A percentile compares a stretch with the other conserved stretches of the same genome.
phyloP scores from a whole-genome alignment of 2,888 invertebrate genomes.

The Cryptocephalus primarius region DNA sequence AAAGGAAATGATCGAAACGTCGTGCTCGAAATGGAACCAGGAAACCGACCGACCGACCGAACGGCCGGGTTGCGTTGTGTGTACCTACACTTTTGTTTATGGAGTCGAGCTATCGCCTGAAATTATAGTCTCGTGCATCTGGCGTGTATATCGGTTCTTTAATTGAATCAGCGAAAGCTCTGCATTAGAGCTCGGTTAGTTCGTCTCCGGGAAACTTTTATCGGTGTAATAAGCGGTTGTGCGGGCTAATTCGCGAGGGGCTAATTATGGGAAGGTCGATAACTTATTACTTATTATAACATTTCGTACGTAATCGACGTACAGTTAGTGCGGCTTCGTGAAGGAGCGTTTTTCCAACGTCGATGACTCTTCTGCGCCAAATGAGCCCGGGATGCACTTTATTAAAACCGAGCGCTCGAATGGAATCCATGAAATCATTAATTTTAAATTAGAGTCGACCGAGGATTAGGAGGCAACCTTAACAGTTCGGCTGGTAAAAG shows the following conservation, averaged over 20 bases:
- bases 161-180: constrained; percentile 28
- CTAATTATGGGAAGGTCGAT: constrained; percentile 18
- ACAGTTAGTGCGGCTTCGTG: neutral
- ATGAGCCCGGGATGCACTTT: too few relatives aligned
- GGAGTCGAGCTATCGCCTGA: constrained; percentile 21
- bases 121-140: constrained; percentile 29
- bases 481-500: too few relatives aligned
- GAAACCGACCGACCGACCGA: constrained; percentile 23
- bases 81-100: constrained; percentile 23
- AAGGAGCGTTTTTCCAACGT: too few relatives aligned
- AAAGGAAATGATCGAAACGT: constrained; percentile 20
- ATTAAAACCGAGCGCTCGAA: too few relatives aligned
- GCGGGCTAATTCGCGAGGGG: constrained; percentile 18
- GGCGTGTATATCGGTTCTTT: constrained; percentile 25
- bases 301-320: constrained; percentile 6
- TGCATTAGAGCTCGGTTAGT: neutral
- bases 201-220: constrained; percentile 9
- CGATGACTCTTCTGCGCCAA: too few relatives aligned
- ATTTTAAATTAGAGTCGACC: too few relatives aligned
- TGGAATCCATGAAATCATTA: too few relatives aligned
- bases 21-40: constrained; percentile 24
- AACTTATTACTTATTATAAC: constrained; percentile 11
- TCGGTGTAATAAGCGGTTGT: constrained; percentile 18
- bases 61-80: too few relatives aligned
- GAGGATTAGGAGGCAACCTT: too few relatives aligned